Percentiles rank a stretch among this genome's conserved stretches.
Evolutionary conservation across 2,888 invertebrate genomes (phyloP).

Genomic region (Halocaridina rubra): DNA sequence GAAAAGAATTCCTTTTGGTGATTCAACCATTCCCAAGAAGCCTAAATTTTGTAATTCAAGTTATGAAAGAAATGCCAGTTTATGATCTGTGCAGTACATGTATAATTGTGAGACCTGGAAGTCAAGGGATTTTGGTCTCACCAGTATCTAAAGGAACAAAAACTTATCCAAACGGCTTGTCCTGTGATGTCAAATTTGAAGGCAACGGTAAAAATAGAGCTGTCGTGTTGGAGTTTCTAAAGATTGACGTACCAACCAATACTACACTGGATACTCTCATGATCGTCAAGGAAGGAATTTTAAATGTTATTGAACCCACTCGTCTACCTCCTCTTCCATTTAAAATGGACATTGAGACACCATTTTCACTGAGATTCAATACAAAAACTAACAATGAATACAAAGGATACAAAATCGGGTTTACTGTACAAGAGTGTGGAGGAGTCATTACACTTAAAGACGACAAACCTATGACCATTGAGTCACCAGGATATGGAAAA

Average conservation of each 20-base stretch:
- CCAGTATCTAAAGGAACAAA: not conserved
- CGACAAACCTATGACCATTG: not conserved
- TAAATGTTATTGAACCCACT: constrained; percentile 4
- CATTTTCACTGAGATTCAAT: constrained; percentile 19
- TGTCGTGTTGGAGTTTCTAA: constrained; percentile 17
- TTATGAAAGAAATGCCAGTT: not conserved
- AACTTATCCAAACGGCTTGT: constrained; percentile 24
- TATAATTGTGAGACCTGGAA: not conserved
- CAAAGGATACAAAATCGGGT: constrained; percentile 30
- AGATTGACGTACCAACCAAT: constrained; percentile 20
- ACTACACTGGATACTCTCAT: constrained; percentile 27
- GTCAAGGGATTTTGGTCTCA: constrained; percentile 13
- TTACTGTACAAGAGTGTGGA: constrained; percentile 30
- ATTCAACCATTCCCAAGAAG: constrained; percentile 15
- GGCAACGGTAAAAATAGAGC: not conserved
- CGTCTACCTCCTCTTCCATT: not conserved
- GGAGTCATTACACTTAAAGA: constrained; percentile 14
- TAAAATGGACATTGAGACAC: constrained; percentile 18
- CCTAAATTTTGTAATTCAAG: constrained; percentile 29
- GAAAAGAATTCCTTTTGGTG: constrained; percentile 25
- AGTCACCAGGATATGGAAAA: constrained; percentile 5
- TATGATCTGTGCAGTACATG: constrained; percentile 20
- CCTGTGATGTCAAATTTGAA: constrained; percentile 36
- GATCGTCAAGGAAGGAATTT: not conserved
- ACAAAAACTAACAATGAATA: constrained; percentile 15